Conservation (phyloP, 2,888 invertebrate species). For the Mesorhabditis spiculigera region DNA sequence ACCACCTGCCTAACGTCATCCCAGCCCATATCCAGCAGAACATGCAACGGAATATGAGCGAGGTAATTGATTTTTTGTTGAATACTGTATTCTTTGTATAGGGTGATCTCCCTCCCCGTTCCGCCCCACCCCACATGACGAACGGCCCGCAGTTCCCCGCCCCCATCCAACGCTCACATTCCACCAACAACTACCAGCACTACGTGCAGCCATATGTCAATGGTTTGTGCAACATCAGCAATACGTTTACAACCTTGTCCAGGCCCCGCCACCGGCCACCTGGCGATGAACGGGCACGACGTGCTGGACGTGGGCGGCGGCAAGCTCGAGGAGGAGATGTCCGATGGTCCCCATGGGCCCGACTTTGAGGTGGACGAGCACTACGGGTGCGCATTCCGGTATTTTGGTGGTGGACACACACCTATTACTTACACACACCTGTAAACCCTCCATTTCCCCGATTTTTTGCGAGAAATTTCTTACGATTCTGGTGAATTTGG, state of each 20-base stretch:
- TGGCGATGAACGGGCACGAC: background rate
- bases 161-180: background rate
- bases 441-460: no score
- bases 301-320: background rate
- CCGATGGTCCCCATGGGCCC: background rate
- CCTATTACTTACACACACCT: no score
- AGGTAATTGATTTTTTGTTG: background rate
- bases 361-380: background rate
- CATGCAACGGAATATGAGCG: background rate
- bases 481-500: no score
- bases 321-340: background rate
- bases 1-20: no score
- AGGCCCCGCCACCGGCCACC: background rate
- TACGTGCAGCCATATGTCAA: background rate
- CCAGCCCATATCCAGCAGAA: background rate
- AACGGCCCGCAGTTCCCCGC: background rate
- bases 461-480: no score
- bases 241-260: background rate
- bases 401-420: background rate
- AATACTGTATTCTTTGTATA: background rate
- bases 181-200: background rate
- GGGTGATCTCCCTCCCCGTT: background rate
- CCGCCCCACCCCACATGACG: background rate
- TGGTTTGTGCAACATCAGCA: background rate
- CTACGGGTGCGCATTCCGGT: conserved; percentile 3